These are phyloP conservation scores for Hirtodrosophila histrioides DNA, from an alignment of 2,888 invertebrate species.

Conservation along the genomic window DNA sequence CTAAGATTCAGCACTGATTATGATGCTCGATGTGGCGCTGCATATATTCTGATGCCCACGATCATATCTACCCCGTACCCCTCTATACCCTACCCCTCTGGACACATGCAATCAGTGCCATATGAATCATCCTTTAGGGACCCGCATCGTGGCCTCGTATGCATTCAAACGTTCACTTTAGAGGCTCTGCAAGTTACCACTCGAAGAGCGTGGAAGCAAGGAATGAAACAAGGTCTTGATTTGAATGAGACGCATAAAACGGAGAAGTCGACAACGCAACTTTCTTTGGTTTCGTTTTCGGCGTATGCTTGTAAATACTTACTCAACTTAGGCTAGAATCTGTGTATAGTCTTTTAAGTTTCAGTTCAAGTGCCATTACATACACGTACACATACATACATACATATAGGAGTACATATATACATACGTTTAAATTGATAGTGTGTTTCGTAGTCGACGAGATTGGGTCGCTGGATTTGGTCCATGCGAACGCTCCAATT, in stretches of 20 bases:
- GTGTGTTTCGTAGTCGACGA: slow-evolving; percentile 39
- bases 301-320: slow-evolving; percentile 52
- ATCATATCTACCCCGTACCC: background rate
- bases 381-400: slow-evolving; percentile 22
- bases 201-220: background rate
- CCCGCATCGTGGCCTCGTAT: too few relatives aligned
- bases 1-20: slow-evolving; percentile 85
- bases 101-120: slow-evolving; percentile 5
- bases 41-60: background rate
- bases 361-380: slow-evolving; percentile 75
- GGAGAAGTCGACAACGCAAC: slow-evolving; percentile 1
- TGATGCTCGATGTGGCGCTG: background rate
- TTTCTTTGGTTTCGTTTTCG: slow-evolving; percentile 17
- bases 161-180: background rate
- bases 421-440: slow-evolving; percentile 29
- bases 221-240: background rate
- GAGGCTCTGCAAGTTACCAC: slow-evolving; percentile 7
- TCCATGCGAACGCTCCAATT: slow-evolving; percentile 47
- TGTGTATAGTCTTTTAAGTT: slow-evolving; percentile 58
- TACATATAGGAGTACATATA: slow-evolving; percentile 5
- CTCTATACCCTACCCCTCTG: background rate
- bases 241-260: background rate
- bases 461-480: slow-evolving; percentile 15
- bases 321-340: slow-evolving; percentile 24
- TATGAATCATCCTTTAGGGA: background rate